Evolutionary conservation across 1,140 invertebrate genomes (phyloP), one percentile per base, ranked within the genome.

Genomic region (Oscheius sp.): DNA sequence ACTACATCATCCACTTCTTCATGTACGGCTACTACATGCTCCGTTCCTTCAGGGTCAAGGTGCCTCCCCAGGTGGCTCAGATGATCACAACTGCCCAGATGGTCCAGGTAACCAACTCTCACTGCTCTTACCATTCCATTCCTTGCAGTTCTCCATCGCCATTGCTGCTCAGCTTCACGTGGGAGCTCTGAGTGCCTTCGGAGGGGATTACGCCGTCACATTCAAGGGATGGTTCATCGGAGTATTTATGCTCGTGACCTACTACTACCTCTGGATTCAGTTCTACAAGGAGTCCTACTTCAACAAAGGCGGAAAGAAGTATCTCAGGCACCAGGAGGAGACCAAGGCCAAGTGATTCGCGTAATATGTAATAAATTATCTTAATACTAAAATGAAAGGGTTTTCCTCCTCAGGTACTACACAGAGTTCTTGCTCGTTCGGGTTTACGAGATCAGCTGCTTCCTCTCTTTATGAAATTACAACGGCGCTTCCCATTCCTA

Each of bases 21-120:
- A 87, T 86, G 85, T 86, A 86, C 52, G 80, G 85, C 3, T 89
- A 89, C 80, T 89, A 89, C 79, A 84, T 87, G 26, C 77, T 88
- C 13, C 77, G 85, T 68, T 86, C 87, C 1, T 73, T 88, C 66
- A 81, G 82, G 68, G 79, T 88, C 68, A 71, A 78, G 29, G 71
- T 88, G 31, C 88, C 88, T 20, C 85, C 85, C 58, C 81, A 73
- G 63, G 78, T 88, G 46, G 87, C 85, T 32, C 88, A 88, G 72
- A 34, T 85, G 15, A 87, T 89, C 42, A 89, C 88, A 20, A 75
- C 79, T 23, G 79, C 87, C n/a, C 88, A 89, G 79, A 83, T 89
- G 31, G 59, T 84, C 7, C 88, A 89, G 55, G 78, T 81, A n/a
- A 42, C 38, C 38, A 42, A 42, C 38, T 10, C n/a, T n/a, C 38